Conservation (phyloP, 2,797 vertebrate species). For the Fratercula arctica region DNA sequence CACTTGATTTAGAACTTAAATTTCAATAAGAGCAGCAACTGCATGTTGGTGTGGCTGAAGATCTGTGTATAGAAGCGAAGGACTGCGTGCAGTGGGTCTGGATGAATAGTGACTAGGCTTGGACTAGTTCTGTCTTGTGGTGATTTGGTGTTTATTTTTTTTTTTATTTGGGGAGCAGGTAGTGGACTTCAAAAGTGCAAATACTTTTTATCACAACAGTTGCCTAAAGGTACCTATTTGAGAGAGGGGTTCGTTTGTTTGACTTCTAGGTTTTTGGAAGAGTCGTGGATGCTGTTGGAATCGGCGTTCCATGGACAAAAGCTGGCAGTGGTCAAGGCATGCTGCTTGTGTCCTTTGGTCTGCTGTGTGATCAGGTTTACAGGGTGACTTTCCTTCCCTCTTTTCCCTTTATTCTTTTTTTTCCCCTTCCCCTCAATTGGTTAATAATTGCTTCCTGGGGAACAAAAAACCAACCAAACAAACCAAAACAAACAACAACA, state of each 20-base stretch:
- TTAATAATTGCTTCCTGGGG: background rate
- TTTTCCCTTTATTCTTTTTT: background rate
- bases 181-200: background rate
- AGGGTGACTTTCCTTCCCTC: background rate
- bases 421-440: background rate
- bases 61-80: accelerated
- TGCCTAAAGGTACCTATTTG: background rate
- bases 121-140: background rate
- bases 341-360: background rate
- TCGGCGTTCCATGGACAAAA: background rate
- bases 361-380: too few species aligned
- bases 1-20: background rate
- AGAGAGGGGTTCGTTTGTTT: too few species aligned
- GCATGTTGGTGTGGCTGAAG: background rate
- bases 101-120: background rate
- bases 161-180: background rate
- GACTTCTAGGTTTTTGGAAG: background rate
- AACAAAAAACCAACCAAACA: too few species aligned
- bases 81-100: background rate
- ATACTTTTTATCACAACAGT: background rate
- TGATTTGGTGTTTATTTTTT: too few species aligned
- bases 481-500: too few species aligned
- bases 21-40: background rate
- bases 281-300: background rate
- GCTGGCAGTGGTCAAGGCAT: background rate